These are phyloP conservation scores for Empidonax alnorum DNA, from an alignment of 2,113 vertebrate species.

Conservation along the genomic window DNA sequence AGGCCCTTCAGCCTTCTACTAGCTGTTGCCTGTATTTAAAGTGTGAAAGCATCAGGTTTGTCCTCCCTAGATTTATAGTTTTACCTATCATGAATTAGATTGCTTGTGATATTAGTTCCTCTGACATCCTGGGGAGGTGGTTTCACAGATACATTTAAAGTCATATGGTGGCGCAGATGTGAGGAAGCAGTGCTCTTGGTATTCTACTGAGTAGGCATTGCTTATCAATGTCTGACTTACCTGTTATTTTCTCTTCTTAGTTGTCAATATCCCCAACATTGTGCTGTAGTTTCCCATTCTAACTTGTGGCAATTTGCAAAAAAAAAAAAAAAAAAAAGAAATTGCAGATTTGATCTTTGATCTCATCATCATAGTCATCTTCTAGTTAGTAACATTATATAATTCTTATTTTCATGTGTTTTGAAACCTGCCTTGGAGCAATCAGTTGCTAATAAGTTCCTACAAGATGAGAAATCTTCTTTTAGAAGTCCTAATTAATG, in stretches of 20 bases:
- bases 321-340: background rate
- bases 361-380: background rate
- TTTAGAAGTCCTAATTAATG: slow-evolving; percentile 35
- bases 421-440: slow-evolving; percentile 14
- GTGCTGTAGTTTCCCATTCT: background rate
- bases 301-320: background rate
- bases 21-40: background rate
- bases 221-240: background rate
- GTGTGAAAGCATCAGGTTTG: background rate
- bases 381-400: background rate
- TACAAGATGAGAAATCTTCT: slow-evolving; percentile 34
- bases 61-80: background rate
- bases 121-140: background rate
- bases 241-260: background rate
- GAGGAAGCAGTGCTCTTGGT: background rate
- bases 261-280: background rate
- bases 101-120: background rate
- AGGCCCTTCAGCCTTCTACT: background rate
- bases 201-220: background rate
- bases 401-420: background rate
- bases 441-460: slow-evolving; percentile 11
- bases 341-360: background rate
- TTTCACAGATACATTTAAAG: background rate
- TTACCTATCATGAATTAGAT: background rate
- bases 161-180: background rate